Conservation (phyloP, 2,888 invertebrate genomes). For the Brachynemurus nebulosus region DNA sequence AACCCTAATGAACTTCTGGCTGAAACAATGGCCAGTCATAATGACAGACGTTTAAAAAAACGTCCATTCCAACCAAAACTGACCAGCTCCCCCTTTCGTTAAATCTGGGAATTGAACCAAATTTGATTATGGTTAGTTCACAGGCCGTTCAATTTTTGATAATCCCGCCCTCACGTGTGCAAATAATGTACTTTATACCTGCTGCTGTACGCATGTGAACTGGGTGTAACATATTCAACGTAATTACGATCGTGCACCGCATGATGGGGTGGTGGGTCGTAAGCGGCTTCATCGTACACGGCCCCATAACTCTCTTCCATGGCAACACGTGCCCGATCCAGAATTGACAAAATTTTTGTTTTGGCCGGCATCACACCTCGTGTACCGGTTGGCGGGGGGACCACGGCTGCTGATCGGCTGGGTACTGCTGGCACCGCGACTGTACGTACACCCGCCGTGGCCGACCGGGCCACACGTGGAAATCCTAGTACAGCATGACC, state of each 20-base stretch:
- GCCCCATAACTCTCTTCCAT: slow-evolving; percentile 62
- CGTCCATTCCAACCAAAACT: too few species aligned
- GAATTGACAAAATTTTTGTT: slow-evolving; percentile 70
- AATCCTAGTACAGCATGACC: slow-evolving; percentile 2
- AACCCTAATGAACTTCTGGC: too few species aligned
- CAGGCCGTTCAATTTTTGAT: too few species aligned
- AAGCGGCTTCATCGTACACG: slow-evolving; percentile 9
- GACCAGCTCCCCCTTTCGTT: too few species aligned
- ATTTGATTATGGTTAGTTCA: too few species aligned
- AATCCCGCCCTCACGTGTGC: too few species aligned
- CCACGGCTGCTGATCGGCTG: slow-evolving; percentile 26
- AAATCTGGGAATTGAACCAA: too few species aligned
- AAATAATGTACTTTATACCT: too few species aligned
- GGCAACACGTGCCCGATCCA: slow-evolving; percentile 66
- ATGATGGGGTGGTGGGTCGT: slow-evolving; percentile 12
- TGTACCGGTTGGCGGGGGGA: slow-evolving; percentile 31
- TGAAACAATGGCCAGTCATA: too few species aligned
- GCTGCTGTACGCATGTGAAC: slow-evolving; percentile 16
- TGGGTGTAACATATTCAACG: slow-evolving; percentile 15
- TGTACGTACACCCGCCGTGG: slow-evolving; percentile 24
- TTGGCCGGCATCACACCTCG: slow-evolving; percentile 50
- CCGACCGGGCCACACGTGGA: slow-evolving; percentile 3
- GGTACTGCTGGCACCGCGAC: slow-evolving; percentile 32
- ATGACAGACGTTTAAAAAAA: too few species aligned
- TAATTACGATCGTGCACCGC: slow-evolving; percentile 12